Conservation (phyloP, 2,888 invertebrate species). For the Euplexia lucipara region DNA sequence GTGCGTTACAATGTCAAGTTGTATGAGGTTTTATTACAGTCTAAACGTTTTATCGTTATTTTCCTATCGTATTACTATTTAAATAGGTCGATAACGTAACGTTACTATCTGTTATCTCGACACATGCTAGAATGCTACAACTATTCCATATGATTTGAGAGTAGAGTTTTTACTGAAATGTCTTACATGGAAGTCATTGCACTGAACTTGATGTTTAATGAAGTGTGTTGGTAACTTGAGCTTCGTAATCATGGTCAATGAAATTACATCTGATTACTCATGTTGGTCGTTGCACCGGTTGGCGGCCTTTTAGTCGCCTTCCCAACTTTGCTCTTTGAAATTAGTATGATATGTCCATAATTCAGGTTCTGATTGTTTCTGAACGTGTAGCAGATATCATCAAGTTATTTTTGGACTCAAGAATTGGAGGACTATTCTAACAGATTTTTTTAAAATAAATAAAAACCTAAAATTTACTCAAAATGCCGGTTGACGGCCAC, state of each 20-base stretch:
- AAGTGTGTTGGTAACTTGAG: constrained; percentile 61
- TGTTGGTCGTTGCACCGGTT: too few species aligned
- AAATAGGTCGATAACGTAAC: constrained; percentile 37
- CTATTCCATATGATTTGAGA: constrained; percentile 33
- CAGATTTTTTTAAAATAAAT: too few species aligned
- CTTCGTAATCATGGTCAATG: constrained; percentile 60
- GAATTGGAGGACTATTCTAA: too few species aligned
- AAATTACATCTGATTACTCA: constrained; percentile 57
- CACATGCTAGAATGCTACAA: constrained; percentile 11
- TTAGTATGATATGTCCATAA: too few species aligned
- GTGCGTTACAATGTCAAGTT: constrained; percentile 60
- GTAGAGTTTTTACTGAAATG: constrained; percentile 16
- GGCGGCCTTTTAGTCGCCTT: too few species aligned
- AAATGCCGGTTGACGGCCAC: too few species aligned
- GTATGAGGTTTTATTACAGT: constrained; percentile 60
- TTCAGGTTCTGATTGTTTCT: too few species aligned
- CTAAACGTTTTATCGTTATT: constrained; percentile 48
- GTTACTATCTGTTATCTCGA: constrained; percentile 25
- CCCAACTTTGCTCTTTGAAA: too few species aligned
- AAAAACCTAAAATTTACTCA: too few species aligned
- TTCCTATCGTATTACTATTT: constrained; percentile 37
- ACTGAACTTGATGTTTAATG: constrained; percentile 56
- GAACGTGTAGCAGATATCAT: too few species aligned
- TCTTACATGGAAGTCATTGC: constrained; percentile 47
- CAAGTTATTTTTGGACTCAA: too few species aligned